Conservation (phyloP, 1,140 invertebrate genomes). For the Teleopsis dalmanni region DNA sequence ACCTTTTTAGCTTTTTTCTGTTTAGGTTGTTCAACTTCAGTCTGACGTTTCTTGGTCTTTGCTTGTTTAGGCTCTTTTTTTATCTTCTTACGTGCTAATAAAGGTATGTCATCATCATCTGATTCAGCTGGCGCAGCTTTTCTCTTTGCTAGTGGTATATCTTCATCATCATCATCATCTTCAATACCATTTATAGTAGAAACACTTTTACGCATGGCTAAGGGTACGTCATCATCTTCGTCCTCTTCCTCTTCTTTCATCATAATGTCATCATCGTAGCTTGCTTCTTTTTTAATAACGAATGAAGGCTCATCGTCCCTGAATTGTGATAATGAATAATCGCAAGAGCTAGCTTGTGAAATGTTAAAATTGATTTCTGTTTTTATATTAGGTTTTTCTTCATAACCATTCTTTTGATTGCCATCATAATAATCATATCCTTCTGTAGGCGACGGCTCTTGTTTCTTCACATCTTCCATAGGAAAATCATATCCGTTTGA, state of each 20-base stretch:
- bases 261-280: constrained; percentile 24
- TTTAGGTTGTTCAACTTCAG: constrained; percentile 55
- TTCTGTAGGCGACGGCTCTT: neutral
- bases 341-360: constrained; percentile 56
- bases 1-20: constrained; percentile 49
- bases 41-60: constrained; percentile 51
- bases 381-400: constrained; percentile 29
- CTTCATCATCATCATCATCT: constrained; percentile 59
- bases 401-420: constrained; percentile 45
- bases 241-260: constrained; percentile 51
- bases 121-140: constrained; percentile 22
- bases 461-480: constrained; percentile 47
- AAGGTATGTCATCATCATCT: constrained; percentile 56
- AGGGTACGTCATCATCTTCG: constrained; percentile 43
- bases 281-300: constrained; percentile 27
- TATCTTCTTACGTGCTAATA: constrained; percentile 55
- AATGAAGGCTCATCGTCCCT: constrained; percentile 47
- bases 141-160: constrained; percentile 62
- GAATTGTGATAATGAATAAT: constrained; percentile 59
- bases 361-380: constrained; percentile 40
- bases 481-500: constrained; percentile 44
- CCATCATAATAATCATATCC: constrained; percentile 14
- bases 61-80: constrained; percentile 51
- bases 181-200: constrained; percentile 26
- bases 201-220: constrained; percentile 46